phyloP scores from a whole-genome alignment of 2,797 vertebrate genomes.

The Etheostoma perlongum region DNA sequence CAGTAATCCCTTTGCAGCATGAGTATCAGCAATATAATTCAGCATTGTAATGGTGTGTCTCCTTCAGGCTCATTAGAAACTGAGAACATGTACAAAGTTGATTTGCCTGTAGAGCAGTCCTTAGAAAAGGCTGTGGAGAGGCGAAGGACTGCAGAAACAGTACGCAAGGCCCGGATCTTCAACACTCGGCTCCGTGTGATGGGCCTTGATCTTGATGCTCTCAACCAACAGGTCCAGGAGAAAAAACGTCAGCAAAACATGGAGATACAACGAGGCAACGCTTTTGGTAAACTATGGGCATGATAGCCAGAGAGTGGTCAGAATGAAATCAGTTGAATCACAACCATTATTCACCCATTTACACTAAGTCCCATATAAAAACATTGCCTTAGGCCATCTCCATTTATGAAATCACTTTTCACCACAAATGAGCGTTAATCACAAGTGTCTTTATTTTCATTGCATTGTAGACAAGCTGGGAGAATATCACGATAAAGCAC shows the following conservation, averaged over 20 bases:
- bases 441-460: conserved; percentile 9
- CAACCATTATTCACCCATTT: not conserved
- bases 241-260: conserved; percentile 59
- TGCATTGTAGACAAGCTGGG: conserved; percentile 73
- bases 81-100: conserved; percentile 76
- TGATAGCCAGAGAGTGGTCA: not conserved
- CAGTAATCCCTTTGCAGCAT: not conserved
- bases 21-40: not conserved
- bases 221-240: conserved; percentile 78
- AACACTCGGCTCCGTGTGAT: conserved; percentile 77
- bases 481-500: conserved; percentile 57
- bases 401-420: not conserved
- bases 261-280: conserved; percentile 67
- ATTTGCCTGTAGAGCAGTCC: conserved; percentile 66
- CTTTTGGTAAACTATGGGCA: conserved; percentile 70
- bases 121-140: conserved; percentile 61
- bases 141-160: conserved; percentile 73
- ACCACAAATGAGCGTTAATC: not conserved
- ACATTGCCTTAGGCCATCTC: not conserved
- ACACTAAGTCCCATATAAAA: not conserved
- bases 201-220: conserved; percentile 75
- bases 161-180: conserved; percentile 78
- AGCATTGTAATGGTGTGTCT: not conserved
- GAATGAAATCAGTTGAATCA: not conserved
- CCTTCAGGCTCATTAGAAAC: conserved; percentile 24